Percentiles rank a stretch among this genome's conserved stretches.
Conservation (phyloP, 2,888 invertebrate species). For the Xylocampa areola region DNA sequence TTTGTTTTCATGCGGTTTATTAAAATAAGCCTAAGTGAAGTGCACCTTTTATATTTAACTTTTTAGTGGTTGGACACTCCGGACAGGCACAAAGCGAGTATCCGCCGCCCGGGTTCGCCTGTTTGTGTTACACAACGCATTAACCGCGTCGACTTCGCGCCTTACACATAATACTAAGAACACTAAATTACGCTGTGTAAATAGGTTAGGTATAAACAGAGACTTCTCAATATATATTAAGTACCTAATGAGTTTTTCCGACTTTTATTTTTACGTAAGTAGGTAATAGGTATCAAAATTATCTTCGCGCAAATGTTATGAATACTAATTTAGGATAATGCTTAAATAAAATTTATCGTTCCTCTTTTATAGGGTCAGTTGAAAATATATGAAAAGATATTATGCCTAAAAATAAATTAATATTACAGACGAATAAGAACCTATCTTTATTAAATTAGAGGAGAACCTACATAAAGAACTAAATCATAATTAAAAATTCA, state of each 20-base stretch:
- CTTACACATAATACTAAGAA: conserved; percentile 74
- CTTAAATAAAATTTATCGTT: not conserved
- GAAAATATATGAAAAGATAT: too few relatives aligned
- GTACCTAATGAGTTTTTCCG: not conserved
- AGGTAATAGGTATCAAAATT: too few relatives aligned
- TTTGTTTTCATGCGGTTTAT: too few relatives aligned
- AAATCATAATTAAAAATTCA: too few relatives aligned
- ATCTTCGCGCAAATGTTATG: too few relatives aligned
- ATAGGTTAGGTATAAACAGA: conserved; percentile 60
- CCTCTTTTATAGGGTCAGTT: too few relatives aligned
- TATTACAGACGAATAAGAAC: too few relatives aligned
- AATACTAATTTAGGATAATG: not conserved
- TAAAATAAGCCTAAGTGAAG: too few relatives aligned
- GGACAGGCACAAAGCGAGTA: conserved; percentile 55
- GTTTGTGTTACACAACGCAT: conserved; percentile 72
- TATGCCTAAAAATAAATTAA: too few relatives aligned
- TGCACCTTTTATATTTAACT: conserved; percentile 13
- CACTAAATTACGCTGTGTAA: conserved; percentile 73
- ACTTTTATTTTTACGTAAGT: too few relatives aligned
- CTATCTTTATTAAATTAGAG: too few relatives aligned
- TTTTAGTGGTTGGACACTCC: conserved; percentile 2
- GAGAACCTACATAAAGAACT: too few relatives aligned
- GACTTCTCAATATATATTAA: conserved; percentile 11
- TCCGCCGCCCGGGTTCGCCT: conserved; percentile 56
- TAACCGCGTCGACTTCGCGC: conserved; percentile 64